Evolutionary conservation across 2,888 invertebrate genomes (phyloP), one percentile per base, ranked within the genome.

Genomic region (Lasius fuliginosus): DNA sequence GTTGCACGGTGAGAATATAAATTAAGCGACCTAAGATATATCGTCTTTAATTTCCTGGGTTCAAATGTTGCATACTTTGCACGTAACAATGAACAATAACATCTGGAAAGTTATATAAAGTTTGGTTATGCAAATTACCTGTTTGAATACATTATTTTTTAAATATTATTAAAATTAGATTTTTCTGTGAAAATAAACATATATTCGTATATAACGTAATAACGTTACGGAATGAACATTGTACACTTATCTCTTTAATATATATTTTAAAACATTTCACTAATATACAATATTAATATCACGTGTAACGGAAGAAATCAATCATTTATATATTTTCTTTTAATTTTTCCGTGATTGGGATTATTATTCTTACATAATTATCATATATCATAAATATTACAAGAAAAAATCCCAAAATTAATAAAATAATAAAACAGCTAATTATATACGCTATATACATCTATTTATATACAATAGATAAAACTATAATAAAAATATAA

Each of bases 21-120:
- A 81, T 81, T 60, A 75, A 15, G n/a, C 18, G 79, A 74, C 27
- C 23, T 75, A 8, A 58, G 74, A 74, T 60, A 74, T 18, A 60
- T 75, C 46, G 36, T 60, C 18, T 58, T 81, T 75, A 60, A 81
- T 81, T 81, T 81, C 79, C 79, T n/a, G 75, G 18, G 0, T 23
- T 18, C 46, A 33, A 33, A 42, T 58, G 58, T 81, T 81, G 36
- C 46, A 74, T 46, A 74, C 18, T 49, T 46, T 27, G 46, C 75
- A 60, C 71, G 30, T 71, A 58, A 77, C 4, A 58, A 58, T 4
- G 58, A 60, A 18, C 30, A 27, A 40, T 71, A 71, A 33, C 40
- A 49, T 5, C 40, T 69, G 15, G 1, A 56, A 76, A 49, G 36
- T 65, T 40, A 53, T 65, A 65, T 64, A 33, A 67, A 76, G 33